phyloP scores from a whole-genome alignment of 2,113 vertebrate genomes.

The Chauna torquata region DNA sequence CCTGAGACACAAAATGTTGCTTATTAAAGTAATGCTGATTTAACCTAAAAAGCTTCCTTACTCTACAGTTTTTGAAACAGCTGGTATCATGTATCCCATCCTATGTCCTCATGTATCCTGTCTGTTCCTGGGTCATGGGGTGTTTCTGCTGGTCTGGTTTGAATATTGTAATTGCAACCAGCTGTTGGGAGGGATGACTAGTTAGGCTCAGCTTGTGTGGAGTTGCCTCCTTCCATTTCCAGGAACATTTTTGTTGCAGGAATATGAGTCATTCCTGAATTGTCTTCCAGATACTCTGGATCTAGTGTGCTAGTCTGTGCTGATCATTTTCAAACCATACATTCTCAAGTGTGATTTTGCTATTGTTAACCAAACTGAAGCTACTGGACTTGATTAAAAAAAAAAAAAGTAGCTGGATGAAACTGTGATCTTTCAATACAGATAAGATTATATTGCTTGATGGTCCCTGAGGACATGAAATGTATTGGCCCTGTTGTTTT shows the following conservation, averaged over 20 bases:
- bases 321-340: not conserved
- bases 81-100: not conserved
- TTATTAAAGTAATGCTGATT: not conserved
- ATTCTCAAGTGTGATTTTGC: not conserved
- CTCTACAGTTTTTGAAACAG: not conserved
- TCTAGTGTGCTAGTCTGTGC: not conserved
- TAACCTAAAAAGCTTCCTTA: not conserved
- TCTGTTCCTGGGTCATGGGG: not conserved
- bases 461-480: not conserved
- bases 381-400: not conserved
- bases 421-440: not conserved
- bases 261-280: constrained; percentile 22
- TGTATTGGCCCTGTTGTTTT: not conserved
- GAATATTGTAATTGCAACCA: constrained; percentile 37
- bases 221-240: constrained; percentile 1
- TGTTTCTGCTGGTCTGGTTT: constrained; percentile 42
- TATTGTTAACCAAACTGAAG: not conserved
- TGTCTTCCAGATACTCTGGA: constrained; percentile 1
- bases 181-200: not conserved
- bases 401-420: not conserved
- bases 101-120: not conserved
- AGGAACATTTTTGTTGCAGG: constrained; percentile 7
- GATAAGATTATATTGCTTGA: not conserved
- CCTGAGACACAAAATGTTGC: not conserved
- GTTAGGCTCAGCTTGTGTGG: not conserved